phyloP scores from a whole-genome alignment of 1,140 invertebrate species.

The Dreissena polymorpha region DNA sequence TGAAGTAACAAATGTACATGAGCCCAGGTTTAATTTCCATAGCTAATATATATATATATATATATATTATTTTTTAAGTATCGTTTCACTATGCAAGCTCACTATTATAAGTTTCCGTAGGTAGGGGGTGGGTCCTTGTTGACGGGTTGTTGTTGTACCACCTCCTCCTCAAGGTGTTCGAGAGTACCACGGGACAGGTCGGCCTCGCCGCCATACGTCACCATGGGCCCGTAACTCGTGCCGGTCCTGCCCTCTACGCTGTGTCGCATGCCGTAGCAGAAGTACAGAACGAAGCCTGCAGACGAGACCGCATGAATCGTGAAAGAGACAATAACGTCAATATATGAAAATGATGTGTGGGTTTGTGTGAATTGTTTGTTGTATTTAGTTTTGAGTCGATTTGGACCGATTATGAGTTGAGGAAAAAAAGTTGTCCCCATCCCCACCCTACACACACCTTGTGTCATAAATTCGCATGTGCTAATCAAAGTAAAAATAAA shows the following conservation, averaged over 20 bases:
- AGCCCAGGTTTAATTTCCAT: no score
- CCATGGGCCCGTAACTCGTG: conserved; percentile 71
- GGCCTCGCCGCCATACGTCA: conserved; percentile 68
- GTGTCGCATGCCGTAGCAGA: conserved; percentile 93
- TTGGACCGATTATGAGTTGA: no score
- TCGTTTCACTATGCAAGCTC: no score
- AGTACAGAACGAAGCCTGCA: conserved; percentile 91
- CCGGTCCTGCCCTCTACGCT: conserved; percentile 87
- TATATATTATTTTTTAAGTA: no score
- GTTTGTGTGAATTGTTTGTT: not conserved
- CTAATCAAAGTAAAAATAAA: no score
- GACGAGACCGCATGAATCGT: not conserved
- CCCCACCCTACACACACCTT: no score
- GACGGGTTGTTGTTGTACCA: conserved; percentile 67
- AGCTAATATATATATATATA: no score
- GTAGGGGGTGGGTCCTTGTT: conserved; percentile 7
- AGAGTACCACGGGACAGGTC: conserved; percentile 61
- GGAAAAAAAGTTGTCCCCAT: no score
- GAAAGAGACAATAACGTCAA: not conserved
- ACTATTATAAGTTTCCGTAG: conserved; percentile 15
- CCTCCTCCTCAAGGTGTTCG: conserved; percentile 63
- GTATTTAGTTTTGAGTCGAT: not conserved
- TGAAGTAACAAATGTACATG: no score
- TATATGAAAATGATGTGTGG: not conserved
- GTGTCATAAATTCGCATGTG: no score